phyloP scores from a whole-genome alignment of 2,113 vertebrate genomes.

The Urocolius indicus region DNA sequence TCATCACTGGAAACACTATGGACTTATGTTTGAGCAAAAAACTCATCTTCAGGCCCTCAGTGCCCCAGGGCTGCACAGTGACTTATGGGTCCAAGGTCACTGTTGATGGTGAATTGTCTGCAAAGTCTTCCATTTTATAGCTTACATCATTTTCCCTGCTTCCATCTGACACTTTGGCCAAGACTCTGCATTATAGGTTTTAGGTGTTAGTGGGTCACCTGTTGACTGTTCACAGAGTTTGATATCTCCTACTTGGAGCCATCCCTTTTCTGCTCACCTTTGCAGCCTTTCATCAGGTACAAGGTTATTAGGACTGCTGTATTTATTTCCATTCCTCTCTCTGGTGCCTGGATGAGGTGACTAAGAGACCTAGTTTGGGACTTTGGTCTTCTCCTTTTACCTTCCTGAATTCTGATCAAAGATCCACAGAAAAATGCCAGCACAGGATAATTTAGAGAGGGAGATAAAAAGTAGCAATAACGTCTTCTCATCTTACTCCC shows the following conservation, averaged over 20 bases:
- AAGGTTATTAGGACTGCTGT: not conserved
- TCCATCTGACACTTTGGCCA: not conserved
- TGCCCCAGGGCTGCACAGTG: not conserved
- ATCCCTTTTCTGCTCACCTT: not conserved
- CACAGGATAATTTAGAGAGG: not conserved
- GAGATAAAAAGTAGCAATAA: not conserved
- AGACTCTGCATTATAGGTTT: not conserved
- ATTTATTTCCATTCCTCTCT: not conserved
- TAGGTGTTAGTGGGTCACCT: not conserved
- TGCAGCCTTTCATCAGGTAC: not conserved
- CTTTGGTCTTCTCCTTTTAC: not conserved
- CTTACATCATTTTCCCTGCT: not conserved
- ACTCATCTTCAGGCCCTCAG: not conserved
- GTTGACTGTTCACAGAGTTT: not conserved
- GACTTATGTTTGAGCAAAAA: not conserved
- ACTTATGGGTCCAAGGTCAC: not conserved
- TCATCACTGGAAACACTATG: not conserved
- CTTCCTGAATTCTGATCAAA: not conserved
- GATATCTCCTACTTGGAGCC: not conserved
- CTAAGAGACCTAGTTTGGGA: not conserved
- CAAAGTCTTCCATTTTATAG: not conserved
- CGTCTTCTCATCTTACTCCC: not conserved
- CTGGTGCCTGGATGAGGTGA: not conserved
- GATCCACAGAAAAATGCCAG: not conserved
- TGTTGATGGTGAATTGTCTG: not conserved